A percentile compares a stretch with the other conserved stretches of the same genome.
phyloP scores from a whole-genome alignment of 1,140 invertebrate species.

The Musca domestica region DNA sequence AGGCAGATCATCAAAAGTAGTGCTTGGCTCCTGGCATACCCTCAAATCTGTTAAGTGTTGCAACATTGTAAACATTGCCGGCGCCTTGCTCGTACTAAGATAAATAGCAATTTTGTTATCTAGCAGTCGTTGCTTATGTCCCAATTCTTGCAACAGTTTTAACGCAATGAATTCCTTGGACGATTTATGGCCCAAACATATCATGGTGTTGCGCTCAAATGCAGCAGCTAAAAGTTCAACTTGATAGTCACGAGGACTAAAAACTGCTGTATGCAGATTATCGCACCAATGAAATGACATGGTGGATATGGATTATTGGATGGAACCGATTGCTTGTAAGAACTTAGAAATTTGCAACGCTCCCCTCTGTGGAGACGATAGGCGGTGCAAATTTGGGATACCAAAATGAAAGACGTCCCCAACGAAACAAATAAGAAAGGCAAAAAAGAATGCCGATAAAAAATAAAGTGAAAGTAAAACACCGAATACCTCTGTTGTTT shows the following conservation, averaged over 20 bases:
- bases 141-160: constrained; percentile 79
- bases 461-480: no score
- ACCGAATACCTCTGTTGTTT: no score
- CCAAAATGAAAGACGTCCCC: no score
- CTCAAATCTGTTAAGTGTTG: constrained; percentile 46
- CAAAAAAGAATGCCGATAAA: no score
- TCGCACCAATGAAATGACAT: constrained; percentile 55
- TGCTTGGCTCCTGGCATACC: constrained; percentile 39
- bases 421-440: no score
- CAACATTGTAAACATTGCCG: constrained; percentile 36
- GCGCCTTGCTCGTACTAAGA: constrained; percentile 32
- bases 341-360: no score
- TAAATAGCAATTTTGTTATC: constrained; percentile 39
- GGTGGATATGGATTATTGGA: constrained; percentile 1
- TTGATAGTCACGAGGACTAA: constrained; percentile 74
- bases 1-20: constrained; percentile 24
- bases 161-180: constrained; percentile 88
- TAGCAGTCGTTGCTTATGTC: constrained; percentile 58
- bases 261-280: constrained; percentile 56
- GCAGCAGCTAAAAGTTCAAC: constrained; percentile 80
- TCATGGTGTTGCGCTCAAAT: constrained; percentile 76
- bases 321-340: no score
- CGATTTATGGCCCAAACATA: constrained; percentile 76
- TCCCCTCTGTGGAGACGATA: no score
- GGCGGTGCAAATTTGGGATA: neutral